These are phyloP conservation scores for Steinernema carpocapsae DNA, from an alignment of 2,888 invertebrate genomes.

Conservation along the genomic window DNA sequence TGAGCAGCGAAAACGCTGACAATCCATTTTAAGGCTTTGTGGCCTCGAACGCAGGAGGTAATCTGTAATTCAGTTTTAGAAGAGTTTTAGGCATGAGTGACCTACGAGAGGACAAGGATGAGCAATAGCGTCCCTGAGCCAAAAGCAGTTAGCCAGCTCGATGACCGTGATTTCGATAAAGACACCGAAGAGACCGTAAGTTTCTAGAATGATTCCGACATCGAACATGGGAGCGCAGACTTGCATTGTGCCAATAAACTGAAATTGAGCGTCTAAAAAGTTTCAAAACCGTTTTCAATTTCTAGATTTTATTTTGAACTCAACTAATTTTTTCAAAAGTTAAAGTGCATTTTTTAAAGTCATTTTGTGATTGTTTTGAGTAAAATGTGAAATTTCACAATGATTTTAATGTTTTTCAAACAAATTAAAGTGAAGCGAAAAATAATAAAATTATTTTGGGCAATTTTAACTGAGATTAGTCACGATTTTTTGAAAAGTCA, in stretches of 20 bases:
- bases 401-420: too few species aligned
- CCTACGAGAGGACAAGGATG: conserved; percentile 66
- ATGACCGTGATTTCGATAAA: conserved; percentile 65
- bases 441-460: too few species aligned
- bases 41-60: conserved; percentile 23
- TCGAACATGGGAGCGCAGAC: conserved; percentile 69
- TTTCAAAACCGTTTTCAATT: too few species aligned
- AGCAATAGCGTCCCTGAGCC: conserved; percentile 64
- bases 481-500: too few species aligned
- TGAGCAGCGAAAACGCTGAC: conserved; percentile 43
- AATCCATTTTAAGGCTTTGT: conserved; percentile 35
- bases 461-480: too few species aligned
- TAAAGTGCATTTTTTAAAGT: too few species aligned
- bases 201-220: conserved; percentile 65
- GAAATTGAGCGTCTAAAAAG: conserved; percentile 40
- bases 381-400: too few species aligned
- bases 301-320: too few species aligned
- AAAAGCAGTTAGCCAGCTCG: conserved; percentile 63
- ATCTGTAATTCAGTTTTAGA: neutral
- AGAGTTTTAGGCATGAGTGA: neutral
- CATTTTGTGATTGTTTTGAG: too few species aligned
- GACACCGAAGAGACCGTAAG: conserved; percentile 64
- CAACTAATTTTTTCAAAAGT: too few species aligned
- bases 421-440: too few species aligned
- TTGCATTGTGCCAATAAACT: conserved; percentile 68